A percentile compares a stretch with the other conserved stretches of the same genome.
Conservation (phyloP, 1,140 invertebrate species). For the Acromyrmex echinatior region DNA sequence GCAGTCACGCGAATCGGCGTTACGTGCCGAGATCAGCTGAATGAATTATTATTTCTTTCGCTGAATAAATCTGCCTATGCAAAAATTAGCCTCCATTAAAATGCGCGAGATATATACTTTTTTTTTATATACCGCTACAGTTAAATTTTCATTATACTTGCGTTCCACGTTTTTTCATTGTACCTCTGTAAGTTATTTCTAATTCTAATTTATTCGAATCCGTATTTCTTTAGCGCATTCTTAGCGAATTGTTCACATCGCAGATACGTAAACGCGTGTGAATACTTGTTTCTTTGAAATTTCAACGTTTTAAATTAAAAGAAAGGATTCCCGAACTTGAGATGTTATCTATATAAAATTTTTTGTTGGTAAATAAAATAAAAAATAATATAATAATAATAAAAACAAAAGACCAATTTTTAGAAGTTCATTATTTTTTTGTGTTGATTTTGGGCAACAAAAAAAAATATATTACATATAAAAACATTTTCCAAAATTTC, state of each 20-base stretch:
- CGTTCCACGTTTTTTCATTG: background rate
- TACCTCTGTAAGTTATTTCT: background rate
- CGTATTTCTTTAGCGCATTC: background rate
- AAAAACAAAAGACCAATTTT: too few relatives aligned
- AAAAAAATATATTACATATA: too few relatives aligned
- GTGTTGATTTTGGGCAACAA: too few relatives aligned
- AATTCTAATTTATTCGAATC: background rate
- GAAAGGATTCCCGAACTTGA: too few relatives aligned
- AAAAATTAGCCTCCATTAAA: slow-evolving; percentile 50
- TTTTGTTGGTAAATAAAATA: too few relatives aligned
- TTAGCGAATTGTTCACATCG: background rate
- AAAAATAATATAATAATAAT: too few relatives aligned
- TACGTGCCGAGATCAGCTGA: slow-evolving; percentile 23
- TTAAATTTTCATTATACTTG: slow-evolving; percentile 38
- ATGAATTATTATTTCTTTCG: slow-evolving; percentile 53
- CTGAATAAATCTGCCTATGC: slow-evolving; percentile 36
- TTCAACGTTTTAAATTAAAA: background rate
- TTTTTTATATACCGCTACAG: background rate
- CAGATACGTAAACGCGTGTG: background rate
- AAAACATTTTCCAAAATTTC: too few relatives aligned
- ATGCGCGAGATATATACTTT: slow-evolving; percentile 28
- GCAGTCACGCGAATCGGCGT: slow-evolving; percentile 54
- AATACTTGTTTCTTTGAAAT: background rate
- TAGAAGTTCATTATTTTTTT: too few relatives aligned
- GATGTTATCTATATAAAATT: too few relatives aligned